These are phyloP conservation scores for Atherinosoma microstoma DNA, from an alignment of 2,797 vertebrate species.

Conservation along the genomic window DNA sequence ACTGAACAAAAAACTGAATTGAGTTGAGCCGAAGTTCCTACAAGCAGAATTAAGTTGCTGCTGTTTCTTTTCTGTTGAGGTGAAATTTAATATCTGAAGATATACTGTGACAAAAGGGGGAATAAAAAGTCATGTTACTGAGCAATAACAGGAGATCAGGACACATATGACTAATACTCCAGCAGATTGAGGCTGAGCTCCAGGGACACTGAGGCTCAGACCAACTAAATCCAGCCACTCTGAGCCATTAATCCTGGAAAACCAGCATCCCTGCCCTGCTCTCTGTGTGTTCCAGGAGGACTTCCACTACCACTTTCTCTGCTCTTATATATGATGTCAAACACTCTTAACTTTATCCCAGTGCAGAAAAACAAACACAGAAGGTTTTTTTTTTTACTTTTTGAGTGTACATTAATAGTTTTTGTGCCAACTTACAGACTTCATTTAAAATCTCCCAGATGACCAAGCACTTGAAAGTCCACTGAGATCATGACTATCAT, in stretches of 20 bases:
- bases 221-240: neutral
- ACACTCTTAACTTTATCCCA: neutral
- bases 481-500: neutral
- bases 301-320: neutral
- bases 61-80: neutral
- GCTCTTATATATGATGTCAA: neutral
- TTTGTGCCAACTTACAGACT: neutral
- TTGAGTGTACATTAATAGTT: neutral
- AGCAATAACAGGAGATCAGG: neutral
- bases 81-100: slow-evolving; percentile 2
- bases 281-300: neutral
- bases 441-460: neutral
- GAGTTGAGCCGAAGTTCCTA: slow-evolving; percentile 32
- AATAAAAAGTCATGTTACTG: neutral
- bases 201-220: neutral
- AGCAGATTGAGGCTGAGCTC: neutral
- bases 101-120: neutral
- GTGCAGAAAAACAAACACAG: neutral
- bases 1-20: neutral
- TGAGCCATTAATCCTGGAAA: slow-evolving; percentile 7
- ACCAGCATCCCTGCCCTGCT: slow-evolving; percentile 17
- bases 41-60: slow-evolving; percentile 11
- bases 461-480: neutral
- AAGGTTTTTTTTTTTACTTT: neutral
- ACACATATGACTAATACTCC: neutral